These are phyloP conservation scores for Cephus sareptanus DNA, from an alignment of 2,888 invertebrate genomes.

Conservation along the genomic window DNA sequence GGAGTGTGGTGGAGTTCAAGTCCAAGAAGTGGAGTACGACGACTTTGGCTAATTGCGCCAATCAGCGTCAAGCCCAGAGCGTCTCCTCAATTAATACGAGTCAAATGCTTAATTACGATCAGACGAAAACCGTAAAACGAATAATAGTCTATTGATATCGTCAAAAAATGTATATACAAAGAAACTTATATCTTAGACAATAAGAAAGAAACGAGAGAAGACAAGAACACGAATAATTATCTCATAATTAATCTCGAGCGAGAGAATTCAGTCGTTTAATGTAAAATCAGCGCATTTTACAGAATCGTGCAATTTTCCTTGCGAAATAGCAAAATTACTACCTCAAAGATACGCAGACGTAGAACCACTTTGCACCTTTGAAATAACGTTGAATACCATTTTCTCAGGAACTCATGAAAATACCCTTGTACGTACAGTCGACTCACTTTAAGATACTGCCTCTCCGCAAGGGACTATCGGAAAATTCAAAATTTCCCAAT, in stretches of 20 bases:
- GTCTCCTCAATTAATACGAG: constrained; percentile 40
- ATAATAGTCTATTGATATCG: not conserved
- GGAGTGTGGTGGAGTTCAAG: not conserved
- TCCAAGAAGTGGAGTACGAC: not conserved
- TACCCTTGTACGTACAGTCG: not conserved
- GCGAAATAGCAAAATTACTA: not conserved
- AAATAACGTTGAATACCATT: not conserved
- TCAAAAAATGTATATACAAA: not conserved
- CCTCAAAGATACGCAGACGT: not conserved
- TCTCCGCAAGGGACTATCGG: not conserved
- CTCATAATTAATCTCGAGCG: not conserved
- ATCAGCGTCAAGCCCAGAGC: constrained; percentile 28
- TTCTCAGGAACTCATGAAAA: not conserved
- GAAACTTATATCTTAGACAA: not conserved
- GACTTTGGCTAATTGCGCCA: constrained; percentile 31
- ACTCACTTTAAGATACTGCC: not conserved
- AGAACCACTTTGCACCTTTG: not conserved
- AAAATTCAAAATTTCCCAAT: not conserved
- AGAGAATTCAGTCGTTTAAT: not conserved
- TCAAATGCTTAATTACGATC: constrained; percentile 45
- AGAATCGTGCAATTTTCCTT: not conserved
- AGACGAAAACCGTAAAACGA: not conserved
- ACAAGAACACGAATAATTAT: not conserved
- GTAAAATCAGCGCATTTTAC: not conserved
- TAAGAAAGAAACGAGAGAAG: not conserved